Conservation (phyloP, 35 echinoderm and acorn worm species). For the Ophioderma brevispina region DNA sequence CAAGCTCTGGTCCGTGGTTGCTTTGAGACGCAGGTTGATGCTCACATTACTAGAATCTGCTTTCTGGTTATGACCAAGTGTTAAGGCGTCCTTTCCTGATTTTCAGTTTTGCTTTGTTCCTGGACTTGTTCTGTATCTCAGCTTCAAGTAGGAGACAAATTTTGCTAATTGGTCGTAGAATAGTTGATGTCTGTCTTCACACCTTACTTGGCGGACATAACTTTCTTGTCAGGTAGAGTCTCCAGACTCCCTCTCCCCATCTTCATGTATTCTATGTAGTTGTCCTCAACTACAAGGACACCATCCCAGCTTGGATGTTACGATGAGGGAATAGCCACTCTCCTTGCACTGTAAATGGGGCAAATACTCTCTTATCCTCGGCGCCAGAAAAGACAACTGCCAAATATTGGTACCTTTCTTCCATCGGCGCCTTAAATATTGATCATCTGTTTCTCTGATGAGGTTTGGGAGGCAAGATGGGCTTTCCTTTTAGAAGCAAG, state of each 20-base stretch:
- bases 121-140: not conserved
- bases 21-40: not conserved
- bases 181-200: not conserved
- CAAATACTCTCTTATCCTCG: slow-evolving; percentile 7
- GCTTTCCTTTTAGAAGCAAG: slow-evolving; percentile 12
- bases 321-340: not conserved
- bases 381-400: slow-evolving; percentile 53
- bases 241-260: not conserved
- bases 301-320: not conserved
- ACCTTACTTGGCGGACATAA: not conserved
- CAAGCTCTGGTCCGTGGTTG: not conserved
- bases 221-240: not conserved
- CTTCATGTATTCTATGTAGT: not conserved
- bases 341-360: not conserved
- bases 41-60: not conserved
- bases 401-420: slow-evolving; percentile 21
- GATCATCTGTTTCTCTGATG: slow-evolving; percentile 1
- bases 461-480: slow-evolving; percentile 33
- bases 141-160: not conserved
- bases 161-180: not conserved
- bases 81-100: not conserved
- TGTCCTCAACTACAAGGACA: not conserved
- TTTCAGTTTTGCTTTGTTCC: not conserved
- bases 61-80: not conserved
- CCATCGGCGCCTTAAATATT: slow-evolving; percentile 20